Evolutionary conservation across 2,888 invertebrate species (phyloP).

Genomic region (Nasonia oneida): DNA sequence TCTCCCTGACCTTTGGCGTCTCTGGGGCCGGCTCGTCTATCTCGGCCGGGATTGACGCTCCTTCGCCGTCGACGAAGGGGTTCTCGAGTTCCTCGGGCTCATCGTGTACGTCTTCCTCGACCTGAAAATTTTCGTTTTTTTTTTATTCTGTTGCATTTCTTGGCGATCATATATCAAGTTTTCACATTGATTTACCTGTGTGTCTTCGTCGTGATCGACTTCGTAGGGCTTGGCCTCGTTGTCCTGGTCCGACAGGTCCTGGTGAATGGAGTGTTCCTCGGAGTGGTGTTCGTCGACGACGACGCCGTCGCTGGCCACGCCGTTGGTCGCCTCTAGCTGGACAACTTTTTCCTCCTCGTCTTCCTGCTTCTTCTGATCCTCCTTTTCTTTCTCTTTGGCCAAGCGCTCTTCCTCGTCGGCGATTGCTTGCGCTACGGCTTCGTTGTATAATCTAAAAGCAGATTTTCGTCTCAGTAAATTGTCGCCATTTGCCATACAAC

Average conservation of each 20-base stretch:
- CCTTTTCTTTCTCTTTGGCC: slow-evolving; percentile 79
- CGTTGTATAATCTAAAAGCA: slow-evolving; percentile 67
- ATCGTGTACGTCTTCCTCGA: slow-evolving; percentile 62
- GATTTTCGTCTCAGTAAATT: not conserved
- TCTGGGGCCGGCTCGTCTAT: slow-evolving; percentile 61
- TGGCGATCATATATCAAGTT: not conserved
- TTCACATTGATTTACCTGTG: slow-evolving; percentile 66
- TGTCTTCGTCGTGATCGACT: slow-evolving; percentile 72
- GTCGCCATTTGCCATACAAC: not conserved
- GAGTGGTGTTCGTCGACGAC: slow-evolving; percentile 54
- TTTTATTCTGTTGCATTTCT: not conserved
- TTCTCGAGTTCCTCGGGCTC: slow-evolving; percentile 51
- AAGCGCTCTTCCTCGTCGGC: slow-evolving; percentile 80
- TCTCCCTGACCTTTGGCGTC: slow-evolving; percentile 28
- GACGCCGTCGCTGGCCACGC: slow-evolving; percentile 58
- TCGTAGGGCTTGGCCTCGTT: slow-evolving; percentile 73
- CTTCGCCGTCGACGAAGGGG: slow-evolving; percentile 54
- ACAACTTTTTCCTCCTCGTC: slow-evolving; percentile 83
- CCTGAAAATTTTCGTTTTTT: slow-evolving; percentile 18
- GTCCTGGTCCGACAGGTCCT: slow-evolving; percentile 70
- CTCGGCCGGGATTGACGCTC: slow-evolving; percentile 40
- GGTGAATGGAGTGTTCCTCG: slow-evolving; percentile 68
- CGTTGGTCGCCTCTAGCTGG: slow-evolving; percentile 73
- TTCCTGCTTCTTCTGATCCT: slow-evolving; percentile 82
- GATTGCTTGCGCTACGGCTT: slow-evolving; percentile 69